Evolutionary conservation across 23 tunicate genomes (phyloP), one percentile per base, ranked within the genome.

Genomic region (Trididemnum clinides): DNA sequence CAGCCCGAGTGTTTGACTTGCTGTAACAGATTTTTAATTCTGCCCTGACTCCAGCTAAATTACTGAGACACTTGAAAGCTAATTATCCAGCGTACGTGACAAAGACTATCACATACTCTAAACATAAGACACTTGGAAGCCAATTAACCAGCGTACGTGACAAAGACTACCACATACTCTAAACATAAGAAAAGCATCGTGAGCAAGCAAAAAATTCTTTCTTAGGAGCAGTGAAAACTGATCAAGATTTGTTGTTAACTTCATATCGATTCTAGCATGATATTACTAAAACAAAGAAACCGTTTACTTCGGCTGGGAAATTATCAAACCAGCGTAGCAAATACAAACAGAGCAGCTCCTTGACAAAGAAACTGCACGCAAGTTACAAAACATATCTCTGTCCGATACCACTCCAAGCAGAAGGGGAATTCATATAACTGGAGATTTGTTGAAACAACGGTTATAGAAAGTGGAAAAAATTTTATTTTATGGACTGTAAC

Each of bases 401-500:
- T 57, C 39, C 25, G 84, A 79, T 28, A 51, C 37, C 37, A 62
- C 71, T 63, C 28, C 26, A 64, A 32, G 69, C 26, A 21, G 23
- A 59, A 59, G 59, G 85, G 59, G 85, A 64, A 63, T 81, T 81
- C 50, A 62, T 81, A 63, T 81, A 54, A 51, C 76, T 20, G 76
- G 64, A 81, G 75, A 81, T 81, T 81, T 81, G 85, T 64, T 81
- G 54, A 76, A 81, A 81, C 69, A 59, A 59, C 85, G 63, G 34
- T 33, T 81, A 81, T 32, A 26, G 63, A 63, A 81, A 81, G 34
- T 63, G 76, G 31, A 23, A 63, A 64, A 62, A 81, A 54, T 64
- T 62, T 51, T 76, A 81, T 62, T 75, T 81, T 81, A 81, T 64
- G 85, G 85, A 33, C 85, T 81, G 85, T 77, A 81, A 81, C 85